Evolutionary conservation across 2,113 vertebrate genomes (phyloP).

Genomic region (Polypterus senegalus): DNA sequence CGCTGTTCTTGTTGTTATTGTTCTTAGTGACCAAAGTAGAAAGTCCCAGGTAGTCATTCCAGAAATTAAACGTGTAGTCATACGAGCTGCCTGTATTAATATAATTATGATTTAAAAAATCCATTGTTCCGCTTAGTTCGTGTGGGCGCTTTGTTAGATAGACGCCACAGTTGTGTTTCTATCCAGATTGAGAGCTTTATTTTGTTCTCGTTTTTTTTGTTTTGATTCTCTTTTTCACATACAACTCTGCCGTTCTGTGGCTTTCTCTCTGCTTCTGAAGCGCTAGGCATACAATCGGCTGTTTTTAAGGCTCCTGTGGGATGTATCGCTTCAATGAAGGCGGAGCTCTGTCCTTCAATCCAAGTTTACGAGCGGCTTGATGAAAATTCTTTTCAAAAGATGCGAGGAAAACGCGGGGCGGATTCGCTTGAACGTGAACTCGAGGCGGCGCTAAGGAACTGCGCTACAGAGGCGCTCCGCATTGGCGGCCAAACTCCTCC

Average conservation of each 20-base stretch:
- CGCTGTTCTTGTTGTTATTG: constrained; percentile 33
- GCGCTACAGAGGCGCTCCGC: too few species aligned
- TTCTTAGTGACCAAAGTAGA: constrained; percentile 56
- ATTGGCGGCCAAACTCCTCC: too few species aligned
- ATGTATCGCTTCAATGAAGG: constrained; percentile 29
- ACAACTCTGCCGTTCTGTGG: too few species aligned
- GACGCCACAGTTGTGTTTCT: too few species aligned
- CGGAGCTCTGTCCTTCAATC: constrained; percentile 41
- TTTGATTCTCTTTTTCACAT: too few species aligned
- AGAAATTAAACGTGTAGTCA: constrained; percentile 69
- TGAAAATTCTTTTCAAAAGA: constrained; percentile 8
- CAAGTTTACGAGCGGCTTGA: constrained; percentile 37
- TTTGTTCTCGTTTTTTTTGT: too few species aligned
- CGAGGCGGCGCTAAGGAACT: too few species aligned
- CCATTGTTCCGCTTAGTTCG: constrained; percentile 36
- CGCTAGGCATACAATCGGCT: constrained; percentile 33
- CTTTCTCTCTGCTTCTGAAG: constrained; percentile 38
- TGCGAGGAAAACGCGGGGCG: neutral
- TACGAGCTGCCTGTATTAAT: constrained; percentile 53
- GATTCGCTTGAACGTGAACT: neutral
- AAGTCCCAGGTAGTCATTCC: constrained; percentile 68
- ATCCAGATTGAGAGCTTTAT: too few species aligned
- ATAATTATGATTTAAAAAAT: constrained; percentile 65
- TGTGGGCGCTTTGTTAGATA: too few species aligned
- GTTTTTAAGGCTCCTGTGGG: constrained; percentile 47